These are phyloP conservation scores for Acrocephalus kingi DNA, from an alignment of 2,113 vertebrate genomes.

Conservation along the genomic window DNA sequence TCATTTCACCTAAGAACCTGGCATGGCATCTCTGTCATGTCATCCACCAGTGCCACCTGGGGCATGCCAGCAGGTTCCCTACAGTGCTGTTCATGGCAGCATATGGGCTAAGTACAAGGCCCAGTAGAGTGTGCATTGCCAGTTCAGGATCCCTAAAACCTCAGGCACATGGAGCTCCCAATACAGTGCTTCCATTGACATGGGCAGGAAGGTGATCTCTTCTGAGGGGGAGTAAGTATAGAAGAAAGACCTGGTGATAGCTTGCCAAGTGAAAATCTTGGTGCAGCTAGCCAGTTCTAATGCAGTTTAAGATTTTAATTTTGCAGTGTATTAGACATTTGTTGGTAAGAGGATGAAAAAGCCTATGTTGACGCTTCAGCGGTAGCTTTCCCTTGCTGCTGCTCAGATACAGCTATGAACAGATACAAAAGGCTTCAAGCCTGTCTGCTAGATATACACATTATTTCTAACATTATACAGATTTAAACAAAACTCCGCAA, in stretches of 20 bases:
- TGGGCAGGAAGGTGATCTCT: background rate
- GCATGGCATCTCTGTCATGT: background rate
- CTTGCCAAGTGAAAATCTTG: background rate
- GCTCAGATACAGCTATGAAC: background rate
- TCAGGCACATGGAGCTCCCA: background rate
- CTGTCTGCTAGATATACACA: background rate
- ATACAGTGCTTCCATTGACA: background rate
- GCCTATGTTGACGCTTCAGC: background rate
- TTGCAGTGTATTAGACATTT: background rate
- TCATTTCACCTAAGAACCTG: background rate
- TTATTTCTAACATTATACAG: background rate
- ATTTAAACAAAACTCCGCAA: background rate
- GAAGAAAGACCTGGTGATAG: background rate
- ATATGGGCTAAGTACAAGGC: background rate
- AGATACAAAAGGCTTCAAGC: background rate
- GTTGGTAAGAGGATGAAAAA: background rate
- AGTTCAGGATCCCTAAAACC: background rate
- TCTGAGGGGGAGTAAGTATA: background rate
- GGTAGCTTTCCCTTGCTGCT: background rate
- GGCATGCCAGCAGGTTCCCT: background rate
- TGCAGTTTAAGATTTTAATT: background rate
- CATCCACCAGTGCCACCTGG: background rate
- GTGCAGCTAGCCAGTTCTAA: background rate
- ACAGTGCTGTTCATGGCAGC: fast-evolving
- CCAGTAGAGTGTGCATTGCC: background rate